Base-by-base conservation (phyloP, 2,888 invertebrate genomes). In the Gasteruption jaculator region DNA sequence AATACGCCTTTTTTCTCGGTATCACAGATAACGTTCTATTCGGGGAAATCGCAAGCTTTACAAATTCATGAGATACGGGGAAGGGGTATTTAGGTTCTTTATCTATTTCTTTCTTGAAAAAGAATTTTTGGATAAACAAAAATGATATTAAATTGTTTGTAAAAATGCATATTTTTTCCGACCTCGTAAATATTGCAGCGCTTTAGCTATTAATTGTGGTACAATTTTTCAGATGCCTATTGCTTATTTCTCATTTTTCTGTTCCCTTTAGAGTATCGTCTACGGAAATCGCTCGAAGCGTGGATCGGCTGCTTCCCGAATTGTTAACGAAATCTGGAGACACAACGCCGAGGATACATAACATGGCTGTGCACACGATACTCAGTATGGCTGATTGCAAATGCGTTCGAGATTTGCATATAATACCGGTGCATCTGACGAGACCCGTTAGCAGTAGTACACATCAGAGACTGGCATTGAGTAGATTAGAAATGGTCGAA, bases 401-500 rank as follows among this genome's bases (percentile, higher is more conserved):
- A 18, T 84, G 83, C 62, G 87, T 90, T 42, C 82, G 88, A 65
- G 83, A 84, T 53, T 77, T 90, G 41, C 86, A 90, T 71, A 74
- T 88, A 46, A 88, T 92, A 48, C 90, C 91, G 0, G 84, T 86
- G 43, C 86, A 90, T 63, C 72, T 91, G 40, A 89, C 88, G 19
- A 80, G 91, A 31, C 86, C 90, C 0, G 83, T 91, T 21, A 85
- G 86, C 32, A 88, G 86, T 19, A 86, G 87, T 34, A 88, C 90
- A 57, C 90, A 91, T 72, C 91, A 91, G 25, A 79, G 91, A 20
- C 72, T 91, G 46, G 91, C 91, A 0, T 77, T 91, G 40, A 90
- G 90, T 50, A 78, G 90, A 26, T 79, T 91, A 43, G 90, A 91
- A 73, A 90, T 92, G 85, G 78, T 91, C 41, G 91, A 91, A 57